Percentiles rank a stretch among this genome's conserved stretches.
These are phyloP conservation scores for Stratiomys singularior DNA, from an alignment of 2,888 invertebrate genomes.

Conservation along the genomic window DNA sequence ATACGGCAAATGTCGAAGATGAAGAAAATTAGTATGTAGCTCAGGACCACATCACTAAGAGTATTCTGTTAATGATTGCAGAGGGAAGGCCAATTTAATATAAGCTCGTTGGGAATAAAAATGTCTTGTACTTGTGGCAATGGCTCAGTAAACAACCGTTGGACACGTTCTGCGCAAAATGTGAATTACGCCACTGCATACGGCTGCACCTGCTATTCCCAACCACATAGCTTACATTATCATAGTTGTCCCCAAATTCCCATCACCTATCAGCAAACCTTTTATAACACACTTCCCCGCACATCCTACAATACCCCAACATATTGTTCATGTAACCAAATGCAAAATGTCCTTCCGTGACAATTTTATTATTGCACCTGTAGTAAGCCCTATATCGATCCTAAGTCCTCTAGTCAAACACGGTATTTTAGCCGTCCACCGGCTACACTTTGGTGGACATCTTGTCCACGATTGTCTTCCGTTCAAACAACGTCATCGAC, in stretches of 20 bases:
- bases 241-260: constrained; percentile 45
- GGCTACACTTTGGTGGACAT: constrained; percentile 63
- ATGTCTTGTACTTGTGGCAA: constrained; percentile 46
- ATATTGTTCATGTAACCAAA: constrained; percentile 29
- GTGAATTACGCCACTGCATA: constrained; percentile 22
- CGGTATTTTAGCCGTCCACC: constrained; percentile 55
- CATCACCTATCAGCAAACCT: constrained; percentile 30
- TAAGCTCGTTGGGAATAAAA: constrained; percentile 23
- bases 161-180: constrained; percentile 47
- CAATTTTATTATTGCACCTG: constrained; percentile 47
- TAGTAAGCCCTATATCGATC: constrained; percentile 31
- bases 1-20: not conserved
- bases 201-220: constrained; percentile 22
- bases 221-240: constrained; percentile 32
- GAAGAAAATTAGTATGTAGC: not conserved
- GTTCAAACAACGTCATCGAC: constrained; percentile 52
- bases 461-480: constrained; percentile 63
- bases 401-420: constrained; percentile 19
- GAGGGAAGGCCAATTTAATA: not conserved
- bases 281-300: not conserved
- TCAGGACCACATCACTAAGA: not conserved
- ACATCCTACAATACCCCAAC: not conserved
- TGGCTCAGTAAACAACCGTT: constrained; percentile 37
- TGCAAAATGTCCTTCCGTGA: constrained; percentile 50
- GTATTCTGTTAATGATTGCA: not conserved